Percentiles rank a stretch among this genome's conserved stretches.
These are phyloP conservation scores for Semibalanus balanoides DNA, from an alignment of 1,140 invertebrate species.

Conservation along the genomic window DNA sequence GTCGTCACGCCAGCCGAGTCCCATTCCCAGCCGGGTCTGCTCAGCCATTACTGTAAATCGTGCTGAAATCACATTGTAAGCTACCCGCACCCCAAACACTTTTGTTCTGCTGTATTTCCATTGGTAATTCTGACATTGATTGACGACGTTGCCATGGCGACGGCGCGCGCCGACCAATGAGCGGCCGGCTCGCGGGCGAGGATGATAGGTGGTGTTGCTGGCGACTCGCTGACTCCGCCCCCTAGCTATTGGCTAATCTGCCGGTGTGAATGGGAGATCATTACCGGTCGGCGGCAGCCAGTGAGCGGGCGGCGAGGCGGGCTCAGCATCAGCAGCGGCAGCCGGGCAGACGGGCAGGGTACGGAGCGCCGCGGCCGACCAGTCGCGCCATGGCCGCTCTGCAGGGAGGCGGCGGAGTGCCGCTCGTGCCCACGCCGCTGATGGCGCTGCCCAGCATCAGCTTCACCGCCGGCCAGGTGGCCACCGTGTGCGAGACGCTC, in stretches of 20 bases:
- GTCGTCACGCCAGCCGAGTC: too few species aligned
- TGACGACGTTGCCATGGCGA: slow-evolving; percentile 5
- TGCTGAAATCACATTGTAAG: not conserved
- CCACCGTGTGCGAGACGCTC: slow-evolving; percentile 95
- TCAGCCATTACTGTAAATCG: not conserved
- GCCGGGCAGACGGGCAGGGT: not conserved
- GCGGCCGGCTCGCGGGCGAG: not conserved
- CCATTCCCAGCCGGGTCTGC: too few species aligned
- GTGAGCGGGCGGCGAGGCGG: not conserved
- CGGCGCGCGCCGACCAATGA: not conserved
- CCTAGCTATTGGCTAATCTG: not conserved
- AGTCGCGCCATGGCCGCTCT: not conserved
- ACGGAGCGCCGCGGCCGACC: too few species aligned
- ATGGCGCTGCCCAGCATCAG: slow-evolving; percentile 76
- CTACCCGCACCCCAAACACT: not conserved
- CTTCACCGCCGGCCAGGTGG: slow-evolving; percentile 84
- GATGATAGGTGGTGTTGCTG: slow-evolving; percentile 5
- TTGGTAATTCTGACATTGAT: slow-evolving; percentile 6
- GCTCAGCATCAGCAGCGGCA: too few species aligned
- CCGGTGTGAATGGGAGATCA: slow-evolving; percentile 1
- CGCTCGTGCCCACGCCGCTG: slow-evolving; percentile 55
- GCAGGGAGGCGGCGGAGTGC: slow-evolving; percentile 29
- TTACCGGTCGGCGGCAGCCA: not conserved
- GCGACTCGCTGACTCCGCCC: not conserved
- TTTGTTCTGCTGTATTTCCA: not conserved